Conservation (phyloP, 2,113 vertebrate genomes). For the Cromileptes altivelis region DNA sequence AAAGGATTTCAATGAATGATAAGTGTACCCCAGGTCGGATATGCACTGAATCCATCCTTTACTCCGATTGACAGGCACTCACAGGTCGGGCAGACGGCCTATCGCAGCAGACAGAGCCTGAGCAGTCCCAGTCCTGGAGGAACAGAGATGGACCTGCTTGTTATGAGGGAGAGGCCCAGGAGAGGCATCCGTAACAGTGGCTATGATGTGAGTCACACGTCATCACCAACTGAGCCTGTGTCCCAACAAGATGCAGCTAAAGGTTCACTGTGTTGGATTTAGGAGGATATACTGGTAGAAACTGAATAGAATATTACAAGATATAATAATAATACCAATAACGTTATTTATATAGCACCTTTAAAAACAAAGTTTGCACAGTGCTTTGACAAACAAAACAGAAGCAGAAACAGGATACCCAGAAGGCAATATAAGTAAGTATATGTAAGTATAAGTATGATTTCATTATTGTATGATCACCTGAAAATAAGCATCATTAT, state of each 20-base stretch:
- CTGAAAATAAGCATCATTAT: no score
- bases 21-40: constrained; percentile 34
- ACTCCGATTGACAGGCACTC: constrained; percentile 87
- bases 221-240: neutral
- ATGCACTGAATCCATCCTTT: constrained; percentile 42
- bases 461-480: no score
- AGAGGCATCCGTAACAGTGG: constrained; percentile 97
- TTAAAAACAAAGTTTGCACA: no score
- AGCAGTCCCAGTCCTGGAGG: constrained; percentile 98
- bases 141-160: constrained; percentile 98
- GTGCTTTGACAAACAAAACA: no score
- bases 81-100: constrained; percentile 90
- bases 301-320: no score
- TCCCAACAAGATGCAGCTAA: constrained; percentile 6
- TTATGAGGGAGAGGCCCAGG: constrained; percentile 94
- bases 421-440: no score
- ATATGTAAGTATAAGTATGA: no score
- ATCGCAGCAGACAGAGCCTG: constrained; percentile 96
- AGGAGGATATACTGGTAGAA: no score
- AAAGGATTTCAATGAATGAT: constrained; percentile 38
- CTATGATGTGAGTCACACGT: constrained; percentile 91
- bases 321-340: no score
- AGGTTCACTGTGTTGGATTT: no score
- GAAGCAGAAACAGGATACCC: no score
- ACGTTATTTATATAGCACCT: no score